Percentiles rank a stretch among this genome's conserved stretches.
Evolutionary conservation across 2,797 vertebrate genomes (phyloP).

Genomic region (Spinibarbus caldwelli): DNA sequence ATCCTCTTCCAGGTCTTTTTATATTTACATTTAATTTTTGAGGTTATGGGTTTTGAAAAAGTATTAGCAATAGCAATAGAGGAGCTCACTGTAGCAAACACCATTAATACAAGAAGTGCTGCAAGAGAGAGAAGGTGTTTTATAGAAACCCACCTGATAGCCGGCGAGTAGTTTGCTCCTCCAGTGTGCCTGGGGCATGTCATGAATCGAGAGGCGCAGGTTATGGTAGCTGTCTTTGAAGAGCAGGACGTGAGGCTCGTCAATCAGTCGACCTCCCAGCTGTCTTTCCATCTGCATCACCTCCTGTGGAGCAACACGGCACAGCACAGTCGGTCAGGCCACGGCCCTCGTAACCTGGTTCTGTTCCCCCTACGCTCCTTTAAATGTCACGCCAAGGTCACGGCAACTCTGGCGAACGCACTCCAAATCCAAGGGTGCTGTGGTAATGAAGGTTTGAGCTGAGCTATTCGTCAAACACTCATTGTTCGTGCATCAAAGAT

Average conservation of each 20-base stretch:
- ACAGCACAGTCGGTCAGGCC: slow-evolving; percentile 28
- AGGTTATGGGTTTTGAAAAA: background rate
- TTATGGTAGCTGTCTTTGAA: slow-evolving; percentile 99
- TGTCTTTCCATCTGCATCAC: slow-evolving; percentile 98
- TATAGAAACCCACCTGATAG: slow-evolving; percentile 85
- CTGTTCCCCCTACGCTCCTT: slow-evolving; percentile 54
- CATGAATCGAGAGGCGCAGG: slow-evolving; percentile 96
- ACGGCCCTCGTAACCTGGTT: slow-evolving; percentile 28
- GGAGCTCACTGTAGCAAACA: background rate
- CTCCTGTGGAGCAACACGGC: slow-evolving; percentile 79
- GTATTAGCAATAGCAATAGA: background rate
- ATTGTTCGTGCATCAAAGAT: slow-evolving; percentile 75
- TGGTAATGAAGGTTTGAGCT: slow-evolving; percentile 70
- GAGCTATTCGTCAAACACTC: slow-evolving; percentile 76
- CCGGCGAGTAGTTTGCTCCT: slow-evolving; percentile 97
- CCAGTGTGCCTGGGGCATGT: slow-evolving; percentile 96
- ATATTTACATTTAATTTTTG: background rate
- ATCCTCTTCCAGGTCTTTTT: background rate
- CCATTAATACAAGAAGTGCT: background rate
- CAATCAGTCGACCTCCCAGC: slow-evolving; percentile 96
- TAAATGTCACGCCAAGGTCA: slow-evolving; percentile 77
- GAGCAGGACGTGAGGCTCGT: slow-evolving; percentile 92
- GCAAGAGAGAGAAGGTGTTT: background rate
- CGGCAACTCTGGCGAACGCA: slow-evolving; percentile 39
- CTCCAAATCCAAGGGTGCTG: background rate